Evolutionary conservation across 2,888 invertebrate species (phyloP).

Genomic region (Hemicrepidius hirtus): DNA sequence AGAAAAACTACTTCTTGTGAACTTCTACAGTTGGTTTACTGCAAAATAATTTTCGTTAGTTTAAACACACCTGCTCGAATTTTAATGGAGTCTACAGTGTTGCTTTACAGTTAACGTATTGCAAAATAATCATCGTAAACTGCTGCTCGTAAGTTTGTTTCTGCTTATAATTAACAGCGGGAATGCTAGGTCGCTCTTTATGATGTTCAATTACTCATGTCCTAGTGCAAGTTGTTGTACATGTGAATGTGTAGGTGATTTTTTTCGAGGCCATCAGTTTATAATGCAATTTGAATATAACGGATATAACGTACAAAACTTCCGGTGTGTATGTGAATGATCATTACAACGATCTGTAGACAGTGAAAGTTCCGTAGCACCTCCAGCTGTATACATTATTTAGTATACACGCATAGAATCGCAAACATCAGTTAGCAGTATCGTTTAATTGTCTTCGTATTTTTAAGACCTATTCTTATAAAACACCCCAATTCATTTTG

Average conservation of each 20-base stretch:
- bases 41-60: too few species aligned
- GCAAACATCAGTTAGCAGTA: too few species aligned
- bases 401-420: not conserved
- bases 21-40: not conserved
- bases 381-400: not conserved
- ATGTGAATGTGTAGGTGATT: not conserved
- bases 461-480: too few species aligned
- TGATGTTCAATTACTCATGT: too few species aligned
- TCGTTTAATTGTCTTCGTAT: too few species aligned
- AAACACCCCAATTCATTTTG: too few species aligned
- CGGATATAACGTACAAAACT: constrained; percentile 30
- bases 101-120: too few species aligned
- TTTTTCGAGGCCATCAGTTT: constrained; percentile 14
- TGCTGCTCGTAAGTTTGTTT: too few species aligned
- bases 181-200: not conserved
- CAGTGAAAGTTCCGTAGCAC: constrained; percentile 17
- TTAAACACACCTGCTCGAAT: too few species aligned
- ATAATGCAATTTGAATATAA: constrained; percentile 5
- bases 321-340: constrained; percentile 21
- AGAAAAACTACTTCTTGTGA: not conserved
- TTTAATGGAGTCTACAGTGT: too few species aligned
- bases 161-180: not conserved
- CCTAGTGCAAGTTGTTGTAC: constrained; percentile 5
- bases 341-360: constrained; percentile 1
- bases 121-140: too few species aligned